A percentile compares a stretch with the other conserved stretches of the same genome.
These are phyloP conservation scores for Corythoichthys haematopterus DNA, from an alignment of 2,113 vertebrate species.

Conservation along the genomic window DNA sequence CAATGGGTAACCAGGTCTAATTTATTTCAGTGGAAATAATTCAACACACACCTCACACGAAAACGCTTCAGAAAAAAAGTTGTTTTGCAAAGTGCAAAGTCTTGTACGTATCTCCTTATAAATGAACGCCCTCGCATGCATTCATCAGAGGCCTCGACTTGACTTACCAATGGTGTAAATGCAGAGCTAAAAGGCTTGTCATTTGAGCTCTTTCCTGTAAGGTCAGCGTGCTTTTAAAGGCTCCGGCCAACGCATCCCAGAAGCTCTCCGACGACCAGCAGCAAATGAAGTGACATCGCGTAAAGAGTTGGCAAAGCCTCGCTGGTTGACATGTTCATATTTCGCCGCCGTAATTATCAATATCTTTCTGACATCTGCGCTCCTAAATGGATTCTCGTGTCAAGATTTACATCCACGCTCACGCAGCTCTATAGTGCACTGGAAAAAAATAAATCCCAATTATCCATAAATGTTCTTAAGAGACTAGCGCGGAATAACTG, in stretches of 20 bases:
- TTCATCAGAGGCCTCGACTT: background rate
- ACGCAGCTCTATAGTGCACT: conserved; percentile 28
- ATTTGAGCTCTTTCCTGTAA: background rate
- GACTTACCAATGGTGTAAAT: background rate
- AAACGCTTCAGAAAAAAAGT: background rate
- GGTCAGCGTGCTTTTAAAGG: background rate
- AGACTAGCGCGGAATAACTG: conserved; percentile 10
- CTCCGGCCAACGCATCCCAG: conserved; percentile 3
- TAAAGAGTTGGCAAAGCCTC: conserved; percentile 36
- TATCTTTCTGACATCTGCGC: conserved; percentile 40
- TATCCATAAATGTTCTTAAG: conserved; percentile 35
- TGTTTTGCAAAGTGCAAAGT: background rate
- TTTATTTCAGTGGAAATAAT: too few relatives aligned
- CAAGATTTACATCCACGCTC: conserved; percentile 47
- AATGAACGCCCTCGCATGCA: background rate
- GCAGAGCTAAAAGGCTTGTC: background rate
- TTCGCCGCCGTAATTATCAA: conserved; percentile 58
- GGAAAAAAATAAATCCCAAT: conserved; percentile 36
- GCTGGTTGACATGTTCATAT: conserved; percentile 51
- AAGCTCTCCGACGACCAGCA: conserved; percentile 51
- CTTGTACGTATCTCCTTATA: background rate
- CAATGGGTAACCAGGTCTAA: too few relatives aligned
- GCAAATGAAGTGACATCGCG: conserved; percentile 56
- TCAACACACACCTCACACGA: background rate
- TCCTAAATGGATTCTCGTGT: conserved; percentile 35